Percentiles rank a stretch among this genome's conserved stretches.
Evolutionary conservation across 2,797 vertebrate species (phyloP).

Genomic region (Urosaurus nigricauda): DNA sequence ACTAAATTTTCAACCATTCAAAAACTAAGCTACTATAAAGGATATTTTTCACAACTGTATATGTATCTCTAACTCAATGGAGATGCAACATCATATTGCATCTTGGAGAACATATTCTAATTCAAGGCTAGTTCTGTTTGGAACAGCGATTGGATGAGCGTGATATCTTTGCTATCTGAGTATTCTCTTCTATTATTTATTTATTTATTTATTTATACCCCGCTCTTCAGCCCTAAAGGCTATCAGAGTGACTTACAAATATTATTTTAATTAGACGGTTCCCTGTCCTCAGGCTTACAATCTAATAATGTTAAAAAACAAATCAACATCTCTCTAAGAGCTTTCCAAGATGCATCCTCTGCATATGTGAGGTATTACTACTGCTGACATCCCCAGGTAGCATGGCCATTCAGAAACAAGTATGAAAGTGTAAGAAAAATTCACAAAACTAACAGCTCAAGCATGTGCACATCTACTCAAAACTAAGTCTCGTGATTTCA

Average conservation of each 20-base stretch:
- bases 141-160: background rate
- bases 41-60: background rate
- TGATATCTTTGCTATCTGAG: background rate
- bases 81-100: background rate
- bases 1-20: background rate
- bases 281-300: too few species aligned
- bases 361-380: too few species aligned
- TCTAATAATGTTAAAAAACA: background rate
- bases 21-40: constrained; percentile 11
- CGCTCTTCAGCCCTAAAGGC: too few species aligned
- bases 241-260: too few species aligned
- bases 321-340: background rate
- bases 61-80: rapidly evolving
- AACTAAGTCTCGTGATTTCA: background rate
- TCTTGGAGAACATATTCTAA: background rate
- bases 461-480: background rate
- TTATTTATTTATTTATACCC: too few species aligned
- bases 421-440: background rate
- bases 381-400: background rate
- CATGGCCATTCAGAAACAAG: rapidly evolving
- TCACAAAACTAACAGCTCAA: background rate
- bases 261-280: too few species aligned
- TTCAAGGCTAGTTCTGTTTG: background rate
- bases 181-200: too few species aligned
- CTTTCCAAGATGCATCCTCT: too few species aligned